Base-by-base conservation (phyloP, 2,888 invertebrate genomes). In the Lithophane ornitopus region DNA sequence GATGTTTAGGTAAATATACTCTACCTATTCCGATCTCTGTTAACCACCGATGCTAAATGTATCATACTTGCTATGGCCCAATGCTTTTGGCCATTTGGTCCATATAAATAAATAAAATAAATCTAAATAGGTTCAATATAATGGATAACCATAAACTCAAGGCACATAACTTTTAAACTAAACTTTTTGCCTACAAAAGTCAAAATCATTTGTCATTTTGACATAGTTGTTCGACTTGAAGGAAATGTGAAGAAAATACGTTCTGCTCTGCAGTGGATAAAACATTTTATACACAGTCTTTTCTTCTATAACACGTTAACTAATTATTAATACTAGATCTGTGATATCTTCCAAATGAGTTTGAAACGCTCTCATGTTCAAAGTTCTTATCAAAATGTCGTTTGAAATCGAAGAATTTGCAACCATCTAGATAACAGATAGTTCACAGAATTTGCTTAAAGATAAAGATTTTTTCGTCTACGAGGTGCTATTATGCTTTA, bases 151-250 rank as follows among this genome's bases (percentile, higher is more conserved):
- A 65, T 54, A 65, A 63, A 76, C 66, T 22, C 12, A 52, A 16
- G 34, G 2, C 26, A 34, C n/a, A 52, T 11, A n/a, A n/a, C n/a
- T n/a, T n/a, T n/a, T 16, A 16, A 34, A 63, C 16, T 9, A 26
- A 63, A 44, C 41, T 28, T 28, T 41, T 44, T 22, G 12, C 14
- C 16, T 22, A 8, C 6, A 8, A 9, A 9, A 16, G 12, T n/a
- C 52, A 7, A 34, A 14, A 44, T 26, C n/a, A 19, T 46, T 54
- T 70, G 59, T 79, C 52, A 79, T 39, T 39, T 71, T 61, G 79
- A 61, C 78, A n/a, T 67, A 22, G n/a, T 4, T 7, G 16, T 74
- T 34, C 14, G 39, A n/a, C 39, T 67, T 28, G 2, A 3, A 46
- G 14, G 39, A 65, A 65, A 76, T 54, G 26, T 66, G 14, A 4